Base-by-base conservation (phyloP, 2,888 invertebrate species). In the Crossocerus cetratus region DNA sequence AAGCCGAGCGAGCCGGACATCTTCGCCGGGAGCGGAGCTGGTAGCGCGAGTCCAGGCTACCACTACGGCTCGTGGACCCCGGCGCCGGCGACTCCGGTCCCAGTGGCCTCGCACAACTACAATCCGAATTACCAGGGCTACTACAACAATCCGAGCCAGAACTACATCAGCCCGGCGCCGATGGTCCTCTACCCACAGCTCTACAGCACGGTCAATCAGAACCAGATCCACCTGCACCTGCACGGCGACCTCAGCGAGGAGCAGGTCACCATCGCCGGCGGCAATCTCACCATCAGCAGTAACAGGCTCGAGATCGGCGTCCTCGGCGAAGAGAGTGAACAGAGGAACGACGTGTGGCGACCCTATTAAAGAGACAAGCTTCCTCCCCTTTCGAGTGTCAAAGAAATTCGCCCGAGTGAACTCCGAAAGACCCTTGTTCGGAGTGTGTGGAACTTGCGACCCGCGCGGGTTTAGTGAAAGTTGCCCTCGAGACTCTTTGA, bases 151-250 rank as follows among this genome's bases (percentile, higher is more conserved):
- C 86, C 88, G 74, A 91, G 92, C 5, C 94, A 94, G 83, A 92
- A 93, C 76, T 94, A 94, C 89, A 92, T 93, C 70, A 93, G 92
- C 80, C 92, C 94, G 0, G 91, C 93, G 1, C 93, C 94, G 69
- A 94, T 96, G 93, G 94, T 96, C 20, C 92, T 96, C 0, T 94
- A 93, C 85, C 96, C 96, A 0, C 95, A 95, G 84, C 91, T 96
- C 0, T 95, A 96, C 89, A 96, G 96, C 54, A 96, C 96, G 22
- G 96, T 96, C 65, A 96, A 96, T 88, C 96, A 96, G 90, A 96
- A 96, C 89, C 96, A 96, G 91, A 96, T 96, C 74, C 96, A 96
- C 87, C 92, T 96, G 21, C 96, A 96, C 85, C 83, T 88, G 2
- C 96, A 96, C 89, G 93, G 94, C 14, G 89, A 89, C 65, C 78